Evolutionary conservation across 53 echinoderm and acorn worm species (phyloP).

Genomic region (Apostichopus leukothele): DNA sequence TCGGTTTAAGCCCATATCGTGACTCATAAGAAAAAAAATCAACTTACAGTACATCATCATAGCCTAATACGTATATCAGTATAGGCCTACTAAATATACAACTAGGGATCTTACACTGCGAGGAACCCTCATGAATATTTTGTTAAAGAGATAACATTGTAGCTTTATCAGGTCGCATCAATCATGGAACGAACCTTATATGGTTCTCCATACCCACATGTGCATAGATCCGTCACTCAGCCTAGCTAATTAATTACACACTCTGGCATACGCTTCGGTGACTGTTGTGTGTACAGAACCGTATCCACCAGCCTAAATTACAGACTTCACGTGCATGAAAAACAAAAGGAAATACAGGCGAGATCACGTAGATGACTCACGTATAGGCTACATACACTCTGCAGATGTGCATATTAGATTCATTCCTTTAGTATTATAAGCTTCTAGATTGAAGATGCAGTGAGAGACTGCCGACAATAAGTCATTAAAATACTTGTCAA

Average conservation of each 20-base stretch:
- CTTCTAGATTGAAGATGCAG: background rate
- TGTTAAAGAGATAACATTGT: background rate
- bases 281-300: background rate
- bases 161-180: background rate
- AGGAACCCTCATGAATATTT: background rate
- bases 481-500: constrained; percentile 37
- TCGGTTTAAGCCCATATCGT: background rate
- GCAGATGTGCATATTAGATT: too few relatives aligned
- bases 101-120: background rate
- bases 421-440: too few relatives aligned
- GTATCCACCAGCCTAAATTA: background rate
- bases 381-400: too few relatives aligned
- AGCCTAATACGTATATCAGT: too few relatives aligned
- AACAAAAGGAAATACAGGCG: too few relatives aligned
- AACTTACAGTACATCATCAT: too few relatives aligned
- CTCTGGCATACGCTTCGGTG: constrained; percentile 19
- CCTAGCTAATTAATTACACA: constrained; percentile 41
- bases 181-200: constrained; percentile 22
- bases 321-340: too few relatives aligned
- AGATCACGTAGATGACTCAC: too few relatives aligned
- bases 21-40: background rate
- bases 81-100: too few relatives aligned
- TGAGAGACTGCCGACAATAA: constrained; percentile 2
- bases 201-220: background rate
- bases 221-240: constrained; percentile 9